Conservation (phyloP, 2,797 vertebrate genomes). For the Danio kyathit region DNA sequence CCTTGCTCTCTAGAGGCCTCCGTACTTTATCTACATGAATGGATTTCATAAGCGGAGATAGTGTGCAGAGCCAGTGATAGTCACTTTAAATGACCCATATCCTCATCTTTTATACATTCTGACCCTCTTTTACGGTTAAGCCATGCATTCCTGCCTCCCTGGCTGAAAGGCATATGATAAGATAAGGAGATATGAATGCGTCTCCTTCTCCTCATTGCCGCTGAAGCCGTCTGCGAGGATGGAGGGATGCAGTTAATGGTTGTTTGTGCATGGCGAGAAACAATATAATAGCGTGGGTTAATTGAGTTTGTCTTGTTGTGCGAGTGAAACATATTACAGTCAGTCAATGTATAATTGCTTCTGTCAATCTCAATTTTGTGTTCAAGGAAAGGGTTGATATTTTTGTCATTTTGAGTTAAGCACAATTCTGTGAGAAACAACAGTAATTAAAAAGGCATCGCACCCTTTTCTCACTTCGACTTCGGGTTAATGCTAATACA, state of each 20-base stretch:
- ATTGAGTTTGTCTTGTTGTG: slow-evolving; percentile 47
- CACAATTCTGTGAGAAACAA: slow-evolving; percentile 14
- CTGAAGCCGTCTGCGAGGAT: slow-evolving; percentile 18
- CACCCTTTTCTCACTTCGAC: neutral
- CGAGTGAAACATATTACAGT: slow-evolving; percentile 14
- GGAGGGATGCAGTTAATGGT: neutral
- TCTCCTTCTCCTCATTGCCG: slow-evolving; percentile 37
- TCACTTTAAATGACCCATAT: slow-evolving; percentile 57
- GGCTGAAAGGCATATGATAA: slow-evolving; percentile 54
- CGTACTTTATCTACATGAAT: slow-evolving; percentile 57
- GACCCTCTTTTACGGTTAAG: slow-evolving; percentile 47
- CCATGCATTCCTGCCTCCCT: slow-evolving; percentile 46
- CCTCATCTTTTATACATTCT: slow-evolving; percentile 63
- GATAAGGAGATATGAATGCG: slow-evolving; percentile 54
- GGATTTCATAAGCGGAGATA: slow-evolving; percentile 51
- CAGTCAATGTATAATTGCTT: slow-evolving; percentile 44
- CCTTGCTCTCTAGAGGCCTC: slow-evolving; percentile 48
- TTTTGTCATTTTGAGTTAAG: slow-evolving; percentile 22
- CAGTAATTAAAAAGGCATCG: slow-evolving; percentile 27
- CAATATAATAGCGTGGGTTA: slow-evolving; percentile 19
- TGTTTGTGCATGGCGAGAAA: slow-evolving; percentile 17
- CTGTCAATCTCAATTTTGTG: slow-evolving; percentile 44
- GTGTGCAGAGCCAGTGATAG: slow-evolving; percentile 48
- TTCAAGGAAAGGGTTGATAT: slow-evolving; percentile 7
- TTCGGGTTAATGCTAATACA: slow-evolving; percentile 1